phyloP scores from a whole-genome alignment of 2,797 vertebrate species.

The Epinephelus coioides region DNA sequence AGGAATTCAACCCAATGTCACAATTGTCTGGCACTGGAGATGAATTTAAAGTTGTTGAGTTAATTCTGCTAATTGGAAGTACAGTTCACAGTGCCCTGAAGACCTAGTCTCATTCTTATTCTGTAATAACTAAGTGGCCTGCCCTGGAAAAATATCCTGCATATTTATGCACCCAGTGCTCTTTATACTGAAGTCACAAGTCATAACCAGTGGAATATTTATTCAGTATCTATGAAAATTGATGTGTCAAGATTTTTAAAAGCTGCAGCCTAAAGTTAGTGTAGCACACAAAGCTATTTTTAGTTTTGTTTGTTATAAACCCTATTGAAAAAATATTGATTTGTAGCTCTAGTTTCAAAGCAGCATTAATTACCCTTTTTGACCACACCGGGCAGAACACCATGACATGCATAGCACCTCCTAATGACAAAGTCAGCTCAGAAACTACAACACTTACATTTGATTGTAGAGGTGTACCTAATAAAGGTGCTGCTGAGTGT shows the following conservation, averaged over 20 bases:
- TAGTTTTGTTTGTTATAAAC: neutral
- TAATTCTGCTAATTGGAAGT: conserved; percentile 19
- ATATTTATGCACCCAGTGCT: neutral
- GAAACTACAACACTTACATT: too few relatives aligned
- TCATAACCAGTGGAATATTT: neutral
- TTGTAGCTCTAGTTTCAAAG: neutral
- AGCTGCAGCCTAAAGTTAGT: neutral
- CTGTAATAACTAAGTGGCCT: neutral
- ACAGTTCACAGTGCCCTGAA: neutral
- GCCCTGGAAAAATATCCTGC: neutral
- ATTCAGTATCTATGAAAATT: neutral
- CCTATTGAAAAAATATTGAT: neutral
- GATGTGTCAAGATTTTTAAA: neutral
- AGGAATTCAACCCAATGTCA: neutral
- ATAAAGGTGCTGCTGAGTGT: neutral
- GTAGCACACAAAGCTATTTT: neutral
- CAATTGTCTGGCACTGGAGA: neutral
- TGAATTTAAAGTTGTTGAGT: conserved; percentile 25
- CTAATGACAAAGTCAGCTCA: too few relatives aligned
- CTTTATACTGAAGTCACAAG: neutral
- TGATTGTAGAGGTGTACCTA: neutral
- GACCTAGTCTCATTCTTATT: neutral
- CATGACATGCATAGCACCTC: neutral
- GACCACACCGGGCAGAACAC: neutral
- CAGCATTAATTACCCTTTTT: too few relatives aligned